These are phyloP conservation scores for Patiria miniata DNA, from an alignment of 35 echinoderm and acorn worm genomes.

Conservation along the genomic window DNA sequence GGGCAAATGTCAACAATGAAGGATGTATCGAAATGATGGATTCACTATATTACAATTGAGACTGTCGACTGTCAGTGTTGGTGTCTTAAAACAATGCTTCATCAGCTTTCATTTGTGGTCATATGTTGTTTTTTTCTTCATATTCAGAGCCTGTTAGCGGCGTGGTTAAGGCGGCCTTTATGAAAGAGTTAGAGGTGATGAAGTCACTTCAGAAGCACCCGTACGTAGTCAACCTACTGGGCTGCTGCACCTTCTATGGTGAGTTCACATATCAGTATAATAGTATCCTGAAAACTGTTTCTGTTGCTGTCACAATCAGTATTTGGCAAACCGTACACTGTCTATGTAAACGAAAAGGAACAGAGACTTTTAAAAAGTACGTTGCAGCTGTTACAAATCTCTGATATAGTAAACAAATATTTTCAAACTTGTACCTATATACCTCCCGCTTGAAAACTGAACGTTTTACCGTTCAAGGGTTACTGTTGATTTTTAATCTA, in stretches of 20 bases:
- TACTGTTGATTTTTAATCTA: too few relatives aligned
- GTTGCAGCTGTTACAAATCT: neutral
- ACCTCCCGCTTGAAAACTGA: too few relatives aligned
- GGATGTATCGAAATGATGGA: neutral
- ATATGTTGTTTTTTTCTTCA: neutral
- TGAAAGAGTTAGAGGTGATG: conserved; percentile 75
- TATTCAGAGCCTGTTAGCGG: conserved; percentile 23
- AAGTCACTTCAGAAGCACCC: conserved; percentile 83
- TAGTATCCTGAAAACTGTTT: neutral
- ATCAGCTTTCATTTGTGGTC: neutral
- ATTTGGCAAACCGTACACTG: neutral
- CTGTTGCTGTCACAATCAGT: neutral
- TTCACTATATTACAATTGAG: neutral
- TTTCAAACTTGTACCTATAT: too few relatives aligned
- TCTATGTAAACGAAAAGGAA: neutral
- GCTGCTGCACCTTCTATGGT: conserved; percentile 82
- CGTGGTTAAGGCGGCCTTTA: conserved; percentile 43
- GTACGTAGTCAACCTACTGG: conserved; percentile 74
- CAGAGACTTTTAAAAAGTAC: neutral
- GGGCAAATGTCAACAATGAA: neutral
- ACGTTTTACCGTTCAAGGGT: too few relatives aligned
- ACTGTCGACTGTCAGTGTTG: neutral
- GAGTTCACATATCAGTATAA: too few relatives aligned
- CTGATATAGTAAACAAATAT: too few relatives aligned
- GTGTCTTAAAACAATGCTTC: neutral